Conservation (phyloP, 23 tunicate genomes). For the Halocynthia roretzi region DNA sequence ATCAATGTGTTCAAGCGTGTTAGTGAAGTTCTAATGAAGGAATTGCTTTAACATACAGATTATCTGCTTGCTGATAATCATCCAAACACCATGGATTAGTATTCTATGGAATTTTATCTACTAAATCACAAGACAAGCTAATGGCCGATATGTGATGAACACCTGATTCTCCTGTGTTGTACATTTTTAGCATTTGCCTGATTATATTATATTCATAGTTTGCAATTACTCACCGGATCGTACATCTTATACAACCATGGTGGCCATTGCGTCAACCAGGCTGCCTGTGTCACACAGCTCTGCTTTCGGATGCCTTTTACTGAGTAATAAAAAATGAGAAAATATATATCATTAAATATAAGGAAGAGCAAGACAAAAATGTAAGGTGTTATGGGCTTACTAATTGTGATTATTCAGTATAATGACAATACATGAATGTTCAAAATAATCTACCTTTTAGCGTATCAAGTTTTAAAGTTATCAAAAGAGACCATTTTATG, state of each 20-base stretch:
- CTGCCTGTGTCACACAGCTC: conserved; percentile 10
- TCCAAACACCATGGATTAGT: conserved; percentile 50
- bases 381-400: neutral
- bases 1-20: neutral
- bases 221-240: conserved; percentile 53
- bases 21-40: neutral
- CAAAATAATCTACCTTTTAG: no score
- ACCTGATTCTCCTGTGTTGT: no score
- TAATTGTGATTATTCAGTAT: neutral
- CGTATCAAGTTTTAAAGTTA: no score
- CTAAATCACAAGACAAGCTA: neutral
- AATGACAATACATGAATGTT: no score
- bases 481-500: no score
- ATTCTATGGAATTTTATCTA: conserved; percentile 39
- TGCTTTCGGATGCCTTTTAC: no score
- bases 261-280: conserved; percentile 42
- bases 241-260: conserved; percentile 78
- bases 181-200: neutral
- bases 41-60: conserved; percentile 4
- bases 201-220: neutral
- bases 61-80: conserved; percentile 8
- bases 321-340: neutral
- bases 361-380: neutral
- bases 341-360: neutral
- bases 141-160: no score